Base-by-base conservation (phyloP, 2,888 invertebrate genomes). In the Agrochola litura region DNA sequence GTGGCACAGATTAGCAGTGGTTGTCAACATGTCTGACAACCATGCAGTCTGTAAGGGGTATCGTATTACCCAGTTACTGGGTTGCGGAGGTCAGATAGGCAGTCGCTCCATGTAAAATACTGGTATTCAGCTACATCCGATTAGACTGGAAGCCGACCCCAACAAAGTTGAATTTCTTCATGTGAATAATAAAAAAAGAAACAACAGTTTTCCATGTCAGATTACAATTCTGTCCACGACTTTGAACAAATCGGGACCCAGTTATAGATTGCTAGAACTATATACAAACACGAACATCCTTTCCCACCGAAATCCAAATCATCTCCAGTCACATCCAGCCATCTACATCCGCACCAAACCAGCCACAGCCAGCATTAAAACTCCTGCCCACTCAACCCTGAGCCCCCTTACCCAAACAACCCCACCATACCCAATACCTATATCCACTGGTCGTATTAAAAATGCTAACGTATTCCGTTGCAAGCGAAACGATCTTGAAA, bases 401-500 rank as follows among this genome's bases (percentile, higher is more conserved):
- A 91, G 77, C 94, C 76, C 73, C 56, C 43, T 68, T 41, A n/a
- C 76, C 76, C 69, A 69, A 80, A 81, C 69, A 69, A 58, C 56
- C 60, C 12, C 52, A 81, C 75, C 30, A 70, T 0, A 71, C 73
- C 67, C n/a, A 60, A 80, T 92, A 54, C 90, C 92, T 79, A 49
- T 14, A 43, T 73, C 86, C 4, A 73, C 80, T 93, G 92, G 94
- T 80, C 87, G 79, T 87, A 91, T 92, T 92, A 90, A 90, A 91
- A 92, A 94, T 92, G 92, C 90, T 92, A 93, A 93, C 91, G 89
- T 91, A 93, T 90, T 90, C 91, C 82, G 82, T 73, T 88, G 89
- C 88, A 90, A 90, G 90, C 90, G 91, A 91, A 91, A 89, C 89
- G 87, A 83, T 89, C 88, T 87, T 90, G 90, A 93, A 92, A 92